Conservation (phyloP, 1,140 invertebrate species). For the Drosophila sp. region DNA sequence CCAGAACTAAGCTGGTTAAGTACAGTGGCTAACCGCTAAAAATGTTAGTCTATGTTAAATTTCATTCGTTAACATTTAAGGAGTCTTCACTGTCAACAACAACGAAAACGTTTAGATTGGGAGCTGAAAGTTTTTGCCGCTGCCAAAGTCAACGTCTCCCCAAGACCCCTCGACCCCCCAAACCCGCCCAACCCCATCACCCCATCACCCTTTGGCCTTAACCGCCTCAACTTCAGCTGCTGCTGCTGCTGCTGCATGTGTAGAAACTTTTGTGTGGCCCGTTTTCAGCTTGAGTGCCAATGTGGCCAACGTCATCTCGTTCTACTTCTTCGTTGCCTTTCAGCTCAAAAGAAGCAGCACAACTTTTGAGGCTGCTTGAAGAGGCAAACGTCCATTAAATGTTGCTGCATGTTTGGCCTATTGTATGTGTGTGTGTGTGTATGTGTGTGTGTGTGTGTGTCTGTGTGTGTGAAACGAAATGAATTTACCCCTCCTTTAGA, state of each 20-base stretch:
- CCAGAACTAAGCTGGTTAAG: constrained; percentile 5
- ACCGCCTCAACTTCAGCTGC: constrained; percentile 7
- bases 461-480: constrained; percentile 60
- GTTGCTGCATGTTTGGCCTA: constrained; percentile 26
- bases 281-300: constrained; percentile 67
- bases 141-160: constrained; percentile 6
- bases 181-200: not conserved
- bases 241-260: constrained; percentile 5
- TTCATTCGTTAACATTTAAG: not conserved
- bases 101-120: constrained; percentile 14
- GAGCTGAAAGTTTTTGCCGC: constrained; percentile 18
- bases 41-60: constrained; percentile 1
- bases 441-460: constrained; percentile 17
- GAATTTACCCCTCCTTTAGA: constrained; percentile 39
- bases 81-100: constrained; percentile 4
- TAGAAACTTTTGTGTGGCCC: constrained; percentile 33
- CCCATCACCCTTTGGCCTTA: constrained; percentile 3
- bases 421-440: constrained; percentile 14
- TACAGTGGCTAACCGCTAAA: constrained; percentile 4
- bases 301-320: constrained; percentile 46
- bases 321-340: not conserved
- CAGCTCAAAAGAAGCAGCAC: constrained; percentile 16
- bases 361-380: constrained; percentile 51
- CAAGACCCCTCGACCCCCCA: not conserved
- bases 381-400: constrained; percentile 61